These are phyloP conservation scores for Stichodactyla helianthus DNA, from an alignment of 64 coral and sea anemone species.

Conservation along the genomic window DNA sequence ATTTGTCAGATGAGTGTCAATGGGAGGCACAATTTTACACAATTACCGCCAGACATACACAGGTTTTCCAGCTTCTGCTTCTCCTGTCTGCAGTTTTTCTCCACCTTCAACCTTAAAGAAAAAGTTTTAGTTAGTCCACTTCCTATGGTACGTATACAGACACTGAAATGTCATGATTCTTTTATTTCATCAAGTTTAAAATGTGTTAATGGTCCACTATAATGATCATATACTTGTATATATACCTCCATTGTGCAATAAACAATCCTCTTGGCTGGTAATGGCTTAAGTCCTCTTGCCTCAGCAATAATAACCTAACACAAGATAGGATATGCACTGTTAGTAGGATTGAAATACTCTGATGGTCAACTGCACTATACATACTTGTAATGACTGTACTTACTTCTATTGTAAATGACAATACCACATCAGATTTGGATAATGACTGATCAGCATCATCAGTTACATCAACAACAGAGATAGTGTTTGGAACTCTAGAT, in stretches of 20 bases:
- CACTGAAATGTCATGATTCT: too few species aligned
- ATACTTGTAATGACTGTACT: not conserved
- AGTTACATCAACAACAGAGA: conserved; percentile 63
- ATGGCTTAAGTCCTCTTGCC: conserved; percentile 76
- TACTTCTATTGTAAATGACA: conserved; percentile 98
- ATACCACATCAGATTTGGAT: conserved; percentile 86
- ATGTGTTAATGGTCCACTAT: not conserved
- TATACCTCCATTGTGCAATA: conserved; percentile 99
- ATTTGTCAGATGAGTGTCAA: too few species aligned
- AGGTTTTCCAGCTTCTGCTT: conserved; percentile 77
- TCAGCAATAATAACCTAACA: conserved; percentile 72
- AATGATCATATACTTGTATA: not conserved
- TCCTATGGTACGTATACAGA: too few species aligned
- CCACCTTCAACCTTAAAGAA: conserved; percentile 81
- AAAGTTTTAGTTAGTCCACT: not conserved
- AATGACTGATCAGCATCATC: conserved; percentile 62
- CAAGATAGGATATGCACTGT: not conserved
- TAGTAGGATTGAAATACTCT: not conserved
- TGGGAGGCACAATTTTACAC: not conserved
- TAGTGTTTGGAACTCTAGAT: conserved; percentile 65
- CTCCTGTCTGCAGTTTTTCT: conserved; percentile 89
- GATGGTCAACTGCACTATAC: not conserved
- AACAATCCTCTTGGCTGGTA: conserved; percentile 77
- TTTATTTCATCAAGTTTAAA: not conserved
- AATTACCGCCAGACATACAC: conserved; percentile 29